Evolutionary conservation across 2,797 vertebrate species (phyloP).

Genomic region (Syncerus caffer): DNA sequence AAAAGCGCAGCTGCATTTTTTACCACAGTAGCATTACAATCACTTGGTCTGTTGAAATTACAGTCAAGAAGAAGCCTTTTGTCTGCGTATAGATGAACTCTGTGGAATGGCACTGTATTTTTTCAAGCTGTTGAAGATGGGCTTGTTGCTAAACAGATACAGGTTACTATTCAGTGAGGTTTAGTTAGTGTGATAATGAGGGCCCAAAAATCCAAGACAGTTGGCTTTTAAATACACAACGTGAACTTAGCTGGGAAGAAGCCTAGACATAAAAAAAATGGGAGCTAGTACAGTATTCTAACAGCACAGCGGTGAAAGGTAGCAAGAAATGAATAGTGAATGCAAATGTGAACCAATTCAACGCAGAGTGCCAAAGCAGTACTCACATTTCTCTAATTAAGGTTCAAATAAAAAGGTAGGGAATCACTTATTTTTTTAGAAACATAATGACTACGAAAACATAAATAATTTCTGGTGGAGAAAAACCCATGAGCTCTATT

Average conservation of each 20-base stretch:
- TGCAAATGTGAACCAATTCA: neutral
- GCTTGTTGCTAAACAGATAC: neutral
- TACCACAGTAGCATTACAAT: slow-evolving; percentile 59
- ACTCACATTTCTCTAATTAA: neutral
- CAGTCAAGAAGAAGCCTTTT: slow-evolving; percentile 63
- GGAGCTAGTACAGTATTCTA: neutral
- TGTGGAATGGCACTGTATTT: slow-evolving; percentile 20
- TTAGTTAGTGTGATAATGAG: neutral
- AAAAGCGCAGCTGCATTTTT: neutral
- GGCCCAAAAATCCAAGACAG: neutral
- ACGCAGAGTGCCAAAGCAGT: neutral
- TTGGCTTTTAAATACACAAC: neutral
- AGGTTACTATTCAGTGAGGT: neutral
- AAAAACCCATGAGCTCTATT: neutral
- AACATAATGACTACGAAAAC: neutral
- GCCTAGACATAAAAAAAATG: neutral
- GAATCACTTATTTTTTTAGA: neutral
- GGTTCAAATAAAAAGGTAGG: neutral
- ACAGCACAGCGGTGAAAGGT: neutral
- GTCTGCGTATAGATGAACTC: slow-evolving; percentile 49
- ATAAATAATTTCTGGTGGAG: neutral
- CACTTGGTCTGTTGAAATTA: slow-evolving; percentile 57
- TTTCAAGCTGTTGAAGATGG: neutral
- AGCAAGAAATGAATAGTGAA: neutral
- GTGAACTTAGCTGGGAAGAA: neutral